These are phyloP conservation scores for Leptatherina wallacei DNA, from an alignment of 2,797 vertebrate species.

Conservation along the genomic window DNA sequence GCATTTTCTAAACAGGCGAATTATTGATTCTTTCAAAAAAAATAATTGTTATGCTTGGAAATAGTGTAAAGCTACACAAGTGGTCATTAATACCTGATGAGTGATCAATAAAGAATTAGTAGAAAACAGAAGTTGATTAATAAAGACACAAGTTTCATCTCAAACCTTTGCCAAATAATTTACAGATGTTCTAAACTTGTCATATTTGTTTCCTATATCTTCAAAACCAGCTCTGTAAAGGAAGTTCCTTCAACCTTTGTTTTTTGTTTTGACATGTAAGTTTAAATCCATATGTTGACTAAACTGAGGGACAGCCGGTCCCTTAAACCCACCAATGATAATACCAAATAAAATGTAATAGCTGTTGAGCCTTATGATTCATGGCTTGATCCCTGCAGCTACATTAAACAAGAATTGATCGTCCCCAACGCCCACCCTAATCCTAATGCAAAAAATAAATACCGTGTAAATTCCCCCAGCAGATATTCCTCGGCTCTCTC, in stretches of 20 bases:
- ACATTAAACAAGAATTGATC: slow-evolving; percentile 83
- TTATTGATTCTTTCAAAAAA: neutral
- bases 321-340: slow-evolving; percentile 66
- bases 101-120: neutral
- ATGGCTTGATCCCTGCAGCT: slow-evolving; percentile 75
- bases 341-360: slow-evolving; percentile 73
- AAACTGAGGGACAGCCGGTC: slow-evolving; percentile 41
- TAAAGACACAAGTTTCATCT: neutral
- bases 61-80: neutral
- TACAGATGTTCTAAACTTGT: slow-evolving; percentile 1
- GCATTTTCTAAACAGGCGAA: neutral
- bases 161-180: slow-evolving; percentile 1
- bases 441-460: slow-evolving; percentile 84
- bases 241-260: slow-evolving; percentile 38
- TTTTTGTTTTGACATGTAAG: slow-evolving; percentile 21
- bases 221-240: slow-evolving; percentile 33
- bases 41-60: neutral
- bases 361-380: slow-evolving; percentile 71
- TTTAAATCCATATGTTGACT: slow-evolving; percentile 58
- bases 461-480: slow-evolving; percentile 78
- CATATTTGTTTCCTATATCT: slow-evolving; percentile 38
- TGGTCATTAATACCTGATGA: neutral
- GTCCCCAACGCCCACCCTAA: slow-evolving; percentile 74
- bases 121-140: neutral
- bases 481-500: slow-evolving; percentile 66